Conservation (phyloP, 2,888 invertebrate genomes). For the Portevinia maculata region DNA sequence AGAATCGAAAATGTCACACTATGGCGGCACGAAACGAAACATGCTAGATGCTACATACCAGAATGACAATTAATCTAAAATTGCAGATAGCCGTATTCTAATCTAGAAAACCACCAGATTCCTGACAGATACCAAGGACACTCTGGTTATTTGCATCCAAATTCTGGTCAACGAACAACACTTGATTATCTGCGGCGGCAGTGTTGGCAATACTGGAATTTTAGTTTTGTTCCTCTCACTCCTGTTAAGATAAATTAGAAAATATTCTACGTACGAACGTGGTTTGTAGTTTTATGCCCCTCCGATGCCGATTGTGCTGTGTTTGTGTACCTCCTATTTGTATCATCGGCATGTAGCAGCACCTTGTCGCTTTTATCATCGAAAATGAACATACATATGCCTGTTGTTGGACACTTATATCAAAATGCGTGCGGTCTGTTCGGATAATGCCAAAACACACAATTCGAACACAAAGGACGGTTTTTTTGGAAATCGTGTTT, state of each 20-base stretch:
- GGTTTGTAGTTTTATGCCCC: constrained; percentile 50
- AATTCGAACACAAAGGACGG: constrained; percentile 19
- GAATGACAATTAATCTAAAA: constrained; percentile 44
- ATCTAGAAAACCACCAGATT: constrained; percentile 51
- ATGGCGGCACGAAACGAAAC: not conserved
- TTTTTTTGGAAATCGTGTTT: constrained; percentile 12
- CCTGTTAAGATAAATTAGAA: constrained; percentile 19
- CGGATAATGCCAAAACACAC: constrained; percentile 34
- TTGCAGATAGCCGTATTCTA: constrained; percentile 37
- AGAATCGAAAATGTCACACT: not conserved
- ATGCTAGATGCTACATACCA: not conserved
- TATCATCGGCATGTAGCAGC: constrained; percentile 22
- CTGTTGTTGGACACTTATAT: constrained; percentile 39
- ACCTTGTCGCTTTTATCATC: constrained; percentile 44
- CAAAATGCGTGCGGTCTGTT: constrained; percentile 58
- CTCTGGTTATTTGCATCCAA: constrained; percentile 51
- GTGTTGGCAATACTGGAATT: constrained; percentile 29
- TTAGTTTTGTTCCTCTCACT: constrained; percentile 7
- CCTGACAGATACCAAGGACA: constrained; percentile 56
- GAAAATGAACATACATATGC: constrained; percentile 17
- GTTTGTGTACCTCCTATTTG: not conserved
- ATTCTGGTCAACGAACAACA: constrained; percentile 61
- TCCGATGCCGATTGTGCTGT: not conserved
- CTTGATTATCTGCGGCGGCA: constrained; percentile 49
- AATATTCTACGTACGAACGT: constrained; percentile 12